These are phyloP conservation scores for Cacatua alba DNA, from an alignment of 2,113 vertebrate genomes.

Conservation along the genomic window DNA sequence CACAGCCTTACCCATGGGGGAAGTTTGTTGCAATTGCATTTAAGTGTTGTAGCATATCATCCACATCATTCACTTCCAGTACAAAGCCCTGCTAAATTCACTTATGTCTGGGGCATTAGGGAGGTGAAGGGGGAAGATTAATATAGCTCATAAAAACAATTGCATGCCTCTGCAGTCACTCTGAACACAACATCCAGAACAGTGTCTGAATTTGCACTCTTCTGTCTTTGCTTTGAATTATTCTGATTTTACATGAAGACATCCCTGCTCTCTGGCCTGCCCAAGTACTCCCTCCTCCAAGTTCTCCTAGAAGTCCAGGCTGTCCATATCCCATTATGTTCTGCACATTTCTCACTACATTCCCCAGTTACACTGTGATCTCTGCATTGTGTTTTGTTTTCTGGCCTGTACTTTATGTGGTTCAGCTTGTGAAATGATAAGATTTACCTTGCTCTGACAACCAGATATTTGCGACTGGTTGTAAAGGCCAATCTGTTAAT, in stretches of 20 bases:
- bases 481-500: not conserved
- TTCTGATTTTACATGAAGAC: not conserved
- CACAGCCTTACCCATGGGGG: not conserved
- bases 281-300: not conserved
- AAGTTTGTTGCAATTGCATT: not conserved
- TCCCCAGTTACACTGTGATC: not conserved
- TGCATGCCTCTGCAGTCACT: not conserved
- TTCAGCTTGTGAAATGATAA: not conserved
- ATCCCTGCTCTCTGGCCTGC: not conserved
- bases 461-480: not conserved
- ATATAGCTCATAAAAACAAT: conserved; percentile 4
- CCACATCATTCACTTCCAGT: not conserved
- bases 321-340: not conserved
- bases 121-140: not conserved
- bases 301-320: not conserved
- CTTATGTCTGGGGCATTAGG: not conserved
- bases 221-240: not conserved
- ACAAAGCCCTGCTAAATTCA: not conserved
- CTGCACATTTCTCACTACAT: not conserved
- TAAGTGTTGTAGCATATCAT: conserved; percentile 7
- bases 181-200: not conserved
- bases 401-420: not conserved
- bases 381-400: not conserved
- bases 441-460: not conserved
- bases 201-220: not conserved